Percentiles rank a stretch among this genome's conserved stretches.
Evolutionary conservation across 2,888 invertebrate species (phyloP).

Genomic region (Heliconius charithonia): DNA sequence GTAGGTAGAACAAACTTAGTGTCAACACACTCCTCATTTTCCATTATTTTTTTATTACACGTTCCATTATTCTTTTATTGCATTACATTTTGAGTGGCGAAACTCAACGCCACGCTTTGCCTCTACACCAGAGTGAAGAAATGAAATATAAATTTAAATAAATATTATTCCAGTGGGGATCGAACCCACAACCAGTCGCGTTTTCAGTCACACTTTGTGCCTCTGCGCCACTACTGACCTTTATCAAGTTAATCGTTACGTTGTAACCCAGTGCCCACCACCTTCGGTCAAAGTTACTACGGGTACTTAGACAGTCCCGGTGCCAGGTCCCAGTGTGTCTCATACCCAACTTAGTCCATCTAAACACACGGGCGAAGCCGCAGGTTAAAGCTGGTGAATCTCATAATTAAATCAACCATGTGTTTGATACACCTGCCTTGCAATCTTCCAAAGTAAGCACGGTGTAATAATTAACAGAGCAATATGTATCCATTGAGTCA

Average conservation of each 20-base stretch:
- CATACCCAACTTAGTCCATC: neutral
- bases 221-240: neutral
- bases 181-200: too few relatives aligned
- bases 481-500: slow-evolving; percentile 65
- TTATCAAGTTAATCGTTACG: neutral
- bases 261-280: neutral
- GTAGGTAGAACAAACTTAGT: too few relatives aligned
- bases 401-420: neutral
- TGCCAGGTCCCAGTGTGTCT: too few relatives aligned
- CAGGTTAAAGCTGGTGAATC: neutral
- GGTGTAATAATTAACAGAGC: slow-evolving; percentile 60
- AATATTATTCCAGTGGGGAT: too few relatives aligned
- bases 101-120: too few relatives aligned
- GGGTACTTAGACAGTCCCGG: neutral
- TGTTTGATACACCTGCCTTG: neutral
- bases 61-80: too few relatives aligned
- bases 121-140: too few relatives aligned
- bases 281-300: neutral
- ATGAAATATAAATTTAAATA: too few relatives aligned
- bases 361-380: neutral
- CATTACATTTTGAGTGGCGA: too few relatives aligned
- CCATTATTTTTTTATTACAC: too few relatives aligned
- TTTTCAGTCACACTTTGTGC: too few relatives aligned
- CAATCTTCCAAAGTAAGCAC: slow-evolving; percentile 11
- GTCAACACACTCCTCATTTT: too few relatives aligned